Conservation (phyloP, 2,888 invertebrate genomes). For the Caradrina kadenii region DNA sequence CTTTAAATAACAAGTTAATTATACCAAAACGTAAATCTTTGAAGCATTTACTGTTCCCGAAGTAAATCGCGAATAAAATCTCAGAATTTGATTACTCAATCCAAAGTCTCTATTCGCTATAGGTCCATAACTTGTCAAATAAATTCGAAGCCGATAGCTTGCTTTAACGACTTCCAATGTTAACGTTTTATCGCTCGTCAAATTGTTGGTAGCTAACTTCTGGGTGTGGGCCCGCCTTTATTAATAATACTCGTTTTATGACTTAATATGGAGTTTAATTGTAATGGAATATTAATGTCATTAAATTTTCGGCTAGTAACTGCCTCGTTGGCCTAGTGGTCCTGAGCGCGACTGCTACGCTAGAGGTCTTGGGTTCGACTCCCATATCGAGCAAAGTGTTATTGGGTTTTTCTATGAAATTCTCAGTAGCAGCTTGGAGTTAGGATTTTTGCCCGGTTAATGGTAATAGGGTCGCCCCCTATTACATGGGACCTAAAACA, state of each 20-base stretch:
- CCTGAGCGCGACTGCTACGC: too few species aligned
- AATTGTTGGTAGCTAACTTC: slow-evolving; percentile 63
- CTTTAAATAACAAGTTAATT: slow-evolving; percentile 29
- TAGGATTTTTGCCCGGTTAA: too few species aligned
- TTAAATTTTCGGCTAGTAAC: slow-evolving; percentile 46
- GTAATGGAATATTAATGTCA: slow-evolving; percentile 45
- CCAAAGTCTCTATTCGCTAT: slow-evolving; percentile 72
- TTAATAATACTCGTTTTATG: slow-evolving; percentile 66
- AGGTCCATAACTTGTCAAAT: slow-evolving; percentile 82
- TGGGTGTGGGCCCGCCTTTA: slow-evolving; percentile 58
- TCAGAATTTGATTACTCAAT: slow-evolving; percentile 73
- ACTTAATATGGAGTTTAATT: slow-evolving; percentile 64
- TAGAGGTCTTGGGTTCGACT: too few species aligned
- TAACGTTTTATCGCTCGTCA: slow-evolving; percentile 74
- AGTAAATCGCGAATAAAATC: slow-evolving; percentile 67
- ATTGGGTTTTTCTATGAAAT: too few species aligned
- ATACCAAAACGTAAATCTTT: slow-evolving; percentile 23
- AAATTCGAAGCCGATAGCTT: slow-evolving; percentile 72
- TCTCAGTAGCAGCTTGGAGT: too few species aligned
- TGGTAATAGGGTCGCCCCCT: too few species aligned
- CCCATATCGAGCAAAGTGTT: too few species aligned
- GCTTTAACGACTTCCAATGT: slow-evolving; percentile 74
- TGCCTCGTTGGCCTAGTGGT: too few species aligned
- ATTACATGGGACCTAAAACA: too few species aligned
- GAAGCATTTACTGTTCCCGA: slow-evolving; percentile 46